Conservation (phyloP, 30 jellyfish, hydroid and myxozoan species). For the Hydractinia symbiolongicarpus region DNA sequence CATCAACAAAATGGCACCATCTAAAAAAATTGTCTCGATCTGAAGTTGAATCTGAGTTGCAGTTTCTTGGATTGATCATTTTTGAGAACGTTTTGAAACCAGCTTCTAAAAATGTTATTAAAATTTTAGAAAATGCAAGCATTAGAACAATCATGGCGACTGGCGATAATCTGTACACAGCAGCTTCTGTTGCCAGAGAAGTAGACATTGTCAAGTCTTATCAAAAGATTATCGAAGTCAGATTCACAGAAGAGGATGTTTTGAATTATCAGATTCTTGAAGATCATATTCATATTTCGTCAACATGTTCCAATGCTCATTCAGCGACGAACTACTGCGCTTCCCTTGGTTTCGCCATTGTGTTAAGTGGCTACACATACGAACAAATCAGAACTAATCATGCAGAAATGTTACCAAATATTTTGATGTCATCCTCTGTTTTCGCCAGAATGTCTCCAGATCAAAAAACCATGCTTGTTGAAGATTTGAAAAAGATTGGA, state of each 20-base stretch:
- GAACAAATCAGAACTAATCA: slow-evolving; percentile 4
- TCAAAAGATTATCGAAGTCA: slow-evolving; percentile 2
- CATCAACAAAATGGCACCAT: slow-evolving; percentile 18
- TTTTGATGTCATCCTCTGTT: slow-evolving; percentile 23
- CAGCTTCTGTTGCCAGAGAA: slow-evolving; percentile 40
- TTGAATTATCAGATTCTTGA: background rate
- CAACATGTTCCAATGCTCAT: background rate
- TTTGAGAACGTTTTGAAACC: slow-evolving; percentile 22
- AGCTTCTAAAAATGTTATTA: slow-evolving; percentile 5
- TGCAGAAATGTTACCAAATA: background rate
- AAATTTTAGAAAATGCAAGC: slow-evolving; percentile 23
- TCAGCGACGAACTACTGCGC: background rate
- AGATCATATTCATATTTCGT: background rate
- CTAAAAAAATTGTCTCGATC: slow-evolving; percentile 15
- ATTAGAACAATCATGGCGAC: slow-evolving; percentile 53
- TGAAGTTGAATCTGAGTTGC: slow-evolving; percentile 30
- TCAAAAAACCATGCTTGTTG: slow-evolving; percentile 42
- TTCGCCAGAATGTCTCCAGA: slow-evolving; percentile 61
- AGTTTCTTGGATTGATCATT: slow-evolving; percentile 38
- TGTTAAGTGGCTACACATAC: slow-evolving; percentile 27
- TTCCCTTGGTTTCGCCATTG: background rate
- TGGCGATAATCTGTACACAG: slow-evolving; percentile 54
- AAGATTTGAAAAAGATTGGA: slow-evolving; percentile 39
- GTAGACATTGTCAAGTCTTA: slow-evolving; percentile 11
- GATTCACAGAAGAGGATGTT: background rate